Percentiles rank a stretch among this genome's conserved stretches.
These are phyloP conservation scores for Drosophila maculinotata DNA, from an alignment of 2,888 invertebrate species.

Conservation along the genomic window DNA sequence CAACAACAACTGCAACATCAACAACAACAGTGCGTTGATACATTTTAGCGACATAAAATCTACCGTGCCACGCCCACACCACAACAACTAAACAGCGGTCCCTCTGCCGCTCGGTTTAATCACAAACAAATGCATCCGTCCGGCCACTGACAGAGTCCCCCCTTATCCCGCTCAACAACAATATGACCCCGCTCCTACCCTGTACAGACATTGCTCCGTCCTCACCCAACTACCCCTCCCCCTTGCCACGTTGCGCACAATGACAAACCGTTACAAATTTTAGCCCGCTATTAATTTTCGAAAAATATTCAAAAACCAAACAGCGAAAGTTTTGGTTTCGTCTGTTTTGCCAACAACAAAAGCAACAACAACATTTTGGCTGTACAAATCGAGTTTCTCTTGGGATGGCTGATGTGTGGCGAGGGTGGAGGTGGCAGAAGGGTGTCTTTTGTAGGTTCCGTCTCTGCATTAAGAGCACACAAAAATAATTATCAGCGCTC, in stretches of 20 bases:
- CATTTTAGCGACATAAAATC: constrained; percentile 47
- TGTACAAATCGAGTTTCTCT: constrained; percentile 47
- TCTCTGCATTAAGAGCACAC: constrained; percentile 49
- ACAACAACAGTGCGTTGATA: constrained; percentile 39
- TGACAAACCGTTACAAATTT: constrained; percentile 74
- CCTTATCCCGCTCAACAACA: too few relatives aligned
- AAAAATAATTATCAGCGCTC: constrained; percentile 61
- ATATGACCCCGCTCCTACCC: too few relatives aligned
- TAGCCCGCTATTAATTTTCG: constrained; percentile 72
- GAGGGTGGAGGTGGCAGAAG: constrained; percentile 1
- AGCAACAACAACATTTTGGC: constrained; percentile 26
- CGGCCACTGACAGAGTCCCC: constrained; percentile 31
- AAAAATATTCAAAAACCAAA: constrained; percentile 64
- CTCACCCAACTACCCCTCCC: not conserved
- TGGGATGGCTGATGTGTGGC: constrained; percentile 2
- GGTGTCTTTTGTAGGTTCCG: constrained; percentile 13
- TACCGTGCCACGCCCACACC: constrained; percentile 30
- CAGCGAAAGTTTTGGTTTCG: constrained; percentile 45
- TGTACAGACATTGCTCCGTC: not conserved
- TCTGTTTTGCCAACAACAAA: constrained; percentile 36
- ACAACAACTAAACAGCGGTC: constrained; percentile 61
- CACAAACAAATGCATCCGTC: constrained; percentile 72
- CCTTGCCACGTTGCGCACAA: constrained; percentile 31
- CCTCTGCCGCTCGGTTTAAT: constrained; percentile 65
- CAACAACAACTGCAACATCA: constrained; percentile 5